Evolutionary conservation across 2,888 invertebrate species (phyloP).

Genomic region (Cephus pulcher): DNA sequence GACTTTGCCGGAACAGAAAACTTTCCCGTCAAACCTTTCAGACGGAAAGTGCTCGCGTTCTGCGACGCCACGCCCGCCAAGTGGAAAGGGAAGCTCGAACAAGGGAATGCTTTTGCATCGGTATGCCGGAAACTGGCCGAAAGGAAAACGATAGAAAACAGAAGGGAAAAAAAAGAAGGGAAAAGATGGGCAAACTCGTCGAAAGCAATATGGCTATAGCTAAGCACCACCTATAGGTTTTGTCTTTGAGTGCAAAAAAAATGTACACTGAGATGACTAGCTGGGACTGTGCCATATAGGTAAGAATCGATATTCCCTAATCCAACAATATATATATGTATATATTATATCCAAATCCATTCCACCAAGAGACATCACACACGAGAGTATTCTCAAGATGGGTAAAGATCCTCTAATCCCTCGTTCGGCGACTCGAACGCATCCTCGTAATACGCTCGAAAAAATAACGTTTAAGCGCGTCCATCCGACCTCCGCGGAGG

Average conservation of each 20-base stretch:
- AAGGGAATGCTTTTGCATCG: conserved; percentile 65
- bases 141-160: conserved; percentile 22
- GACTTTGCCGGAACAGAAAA: conserved; percentile 39
- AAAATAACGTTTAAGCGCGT: conserved; percentile 51
- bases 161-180: conserved; percentile 9
- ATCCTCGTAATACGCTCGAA: conserved; percentile 34
- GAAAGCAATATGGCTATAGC: conserved; percentile 36
- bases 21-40: conserved; percentile 56
- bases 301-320: background rate
- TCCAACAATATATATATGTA: background rate
- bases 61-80: conserved; percentile 30
- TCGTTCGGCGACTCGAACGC: conserved; percentile 46
- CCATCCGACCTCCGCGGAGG: conserved; percentile 28
- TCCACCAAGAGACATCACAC: background rate
- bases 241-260: background rate
- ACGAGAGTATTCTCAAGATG: background rate
- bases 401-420: conserved; percentile 51
- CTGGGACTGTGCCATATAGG: background rate
- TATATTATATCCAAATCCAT: background rate
- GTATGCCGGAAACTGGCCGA: conserved; percentile 50
- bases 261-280: background rate
- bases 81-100: conserved; percentile 41
- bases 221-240: background rate
- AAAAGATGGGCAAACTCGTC: conserved; percentile 19
- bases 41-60: conserved; percentile 41